A percentile compares a stretch with the other conserved stretches of the same genome.
Conservation (phyloP, 2,113 vertebrate genomes). For the Pogonocichla stellata region DNA sequence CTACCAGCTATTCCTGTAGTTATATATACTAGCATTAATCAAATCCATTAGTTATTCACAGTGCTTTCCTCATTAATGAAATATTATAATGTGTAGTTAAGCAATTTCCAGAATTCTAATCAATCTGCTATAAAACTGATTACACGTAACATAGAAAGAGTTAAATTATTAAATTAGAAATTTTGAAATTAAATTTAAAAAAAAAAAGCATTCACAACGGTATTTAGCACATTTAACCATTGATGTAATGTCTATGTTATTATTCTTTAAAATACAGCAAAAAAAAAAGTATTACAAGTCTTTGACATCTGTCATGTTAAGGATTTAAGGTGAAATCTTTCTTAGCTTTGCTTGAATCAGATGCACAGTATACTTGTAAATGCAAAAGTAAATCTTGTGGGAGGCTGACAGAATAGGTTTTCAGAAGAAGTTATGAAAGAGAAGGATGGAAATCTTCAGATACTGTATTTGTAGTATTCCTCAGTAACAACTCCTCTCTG, state of each 20-base stretch:
- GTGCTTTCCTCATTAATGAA: constrained; percentile 17
- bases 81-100: background rate
- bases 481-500: background rate
- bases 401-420: background rate
- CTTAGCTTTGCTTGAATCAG: background rate
- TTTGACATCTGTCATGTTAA: background rate
- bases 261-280: background rate
- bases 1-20: background rate
- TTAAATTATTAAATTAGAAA: background rate
- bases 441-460: background rate
- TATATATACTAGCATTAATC: background rate
- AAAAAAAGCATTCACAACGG: background rate
- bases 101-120: background rate
- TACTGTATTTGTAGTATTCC: background rate
- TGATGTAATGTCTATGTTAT: background rate
- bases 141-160: background rate
- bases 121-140: background rate
- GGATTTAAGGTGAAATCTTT: background rate
- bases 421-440: background rate
- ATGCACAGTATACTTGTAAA: background rate
- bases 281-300: background rate
- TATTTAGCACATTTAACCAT: background rate
- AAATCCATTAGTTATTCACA: constrained; percentile 23
- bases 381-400: background rate
- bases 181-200: background rate